Percentiles rank a stretch among this genome's conserved stretches.
Conservation (phyloP, 2,888 invertebrate genomes). For the Limnephilus lunatus region DNA sequence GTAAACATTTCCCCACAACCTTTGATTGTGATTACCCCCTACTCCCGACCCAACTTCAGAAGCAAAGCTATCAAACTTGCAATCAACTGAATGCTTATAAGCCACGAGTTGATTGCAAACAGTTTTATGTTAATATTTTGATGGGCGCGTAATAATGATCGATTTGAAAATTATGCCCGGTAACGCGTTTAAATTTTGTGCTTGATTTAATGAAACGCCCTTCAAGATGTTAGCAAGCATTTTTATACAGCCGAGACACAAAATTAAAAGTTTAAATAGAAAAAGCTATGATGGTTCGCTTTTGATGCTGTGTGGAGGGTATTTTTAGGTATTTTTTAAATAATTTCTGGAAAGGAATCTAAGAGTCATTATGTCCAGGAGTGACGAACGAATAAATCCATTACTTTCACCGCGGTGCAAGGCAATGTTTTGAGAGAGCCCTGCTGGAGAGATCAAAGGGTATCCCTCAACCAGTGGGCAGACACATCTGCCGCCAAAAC, state of each 20-base stretch:
- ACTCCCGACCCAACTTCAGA: background rate
- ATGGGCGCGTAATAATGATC: background rate
- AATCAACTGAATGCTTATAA: background rate
- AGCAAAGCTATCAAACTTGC: background rate
- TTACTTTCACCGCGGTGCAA: too few species aligned
- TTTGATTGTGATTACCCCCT: background rate
- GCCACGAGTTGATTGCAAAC: background rate
- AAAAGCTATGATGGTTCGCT: too few species aligned
- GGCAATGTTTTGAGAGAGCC: too few species aligned
- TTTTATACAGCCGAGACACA: background rate
- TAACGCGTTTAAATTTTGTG: background rate
- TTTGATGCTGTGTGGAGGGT: too few species aligned
- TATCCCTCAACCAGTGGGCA: too few species aligned
- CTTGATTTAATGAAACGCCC: background rate
- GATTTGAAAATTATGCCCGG: background rate
- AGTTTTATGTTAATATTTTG: background rate
- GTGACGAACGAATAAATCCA: too few species aligned
- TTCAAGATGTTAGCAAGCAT: background rate
- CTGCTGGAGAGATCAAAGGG: too few species aligned
- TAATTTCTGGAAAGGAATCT: too few species aligned
- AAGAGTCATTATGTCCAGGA: too few species aligned
- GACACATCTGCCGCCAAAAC: too few species aligned
- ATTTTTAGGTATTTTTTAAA: too few species aligned
- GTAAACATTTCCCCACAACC: background rate
- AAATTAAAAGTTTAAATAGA: too few species aligned